Evolutionary conservation across 2,113 vertebrate genomes (phyloP).

Genomic region (Oophaga pumilio): DNA sequence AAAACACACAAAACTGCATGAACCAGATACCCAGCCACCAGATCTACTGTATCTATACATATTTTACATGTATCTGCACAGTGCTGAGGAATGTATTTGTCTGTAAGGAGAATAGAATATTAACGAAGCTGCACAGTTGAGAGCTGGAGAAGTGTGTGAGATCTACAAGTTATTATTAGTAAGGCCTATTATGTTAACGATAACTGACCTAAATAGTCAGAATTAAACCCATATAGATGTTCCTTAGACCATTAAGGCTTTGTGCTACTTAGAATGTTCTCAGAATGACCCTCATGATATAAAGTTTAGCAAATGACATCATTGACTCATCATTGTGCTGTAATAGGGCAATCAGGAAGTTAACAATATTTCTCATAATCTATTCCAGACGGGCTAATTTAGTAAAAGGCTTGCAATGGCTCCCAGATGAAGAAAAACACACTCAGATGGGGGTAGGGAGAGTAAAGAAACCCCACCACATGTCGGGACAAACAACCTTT

Average conservation of each 20-base stretch:
- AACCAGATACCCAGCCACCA: no score
- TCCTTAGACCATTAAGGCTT: neutral
- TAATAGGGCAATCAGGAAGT: slow-evolving; percentile 49
- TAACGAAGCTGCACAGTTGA: neutral
- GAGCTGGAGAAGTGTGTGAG: no score
- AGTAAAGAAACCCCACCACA: neutral
- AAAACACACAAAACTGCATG: no score
- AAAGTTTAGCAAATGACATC: slow-evolving; percentile 33
- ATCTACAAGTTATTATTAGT: neutral
- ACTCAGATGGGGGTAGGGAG: neutral
- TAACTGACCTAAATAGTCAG: neutral
- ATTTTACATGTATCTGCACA: neutral
- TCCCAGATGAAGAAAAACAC: slow-evolving; percentile 47
- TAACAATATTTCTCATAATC: slow-evolving; percentile 41
- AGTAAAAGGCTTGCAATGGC: slow-evolving; percentile 44
- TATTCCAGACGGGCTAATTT: slow-evolving; percentile 48
- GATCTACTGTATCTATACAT: neutral
- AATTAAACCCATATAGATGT: neutral
- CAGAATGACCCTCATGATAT: slow-evolving; percentile 27
- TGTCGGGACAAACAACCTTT: neutral
- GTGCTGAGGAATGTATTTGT: neutral
- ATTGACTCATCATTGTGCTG: slow-evolving; percentile 28
- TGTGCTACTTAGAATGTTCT: slow-evolving; percentile 4
- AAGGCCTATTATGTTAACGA: neutral
- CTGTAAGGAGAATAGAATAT: neutral